Base-by-base conservation (phyloP, 2,797 vertebrate genomes). In the Microctenopoma lineatum region DNA sequence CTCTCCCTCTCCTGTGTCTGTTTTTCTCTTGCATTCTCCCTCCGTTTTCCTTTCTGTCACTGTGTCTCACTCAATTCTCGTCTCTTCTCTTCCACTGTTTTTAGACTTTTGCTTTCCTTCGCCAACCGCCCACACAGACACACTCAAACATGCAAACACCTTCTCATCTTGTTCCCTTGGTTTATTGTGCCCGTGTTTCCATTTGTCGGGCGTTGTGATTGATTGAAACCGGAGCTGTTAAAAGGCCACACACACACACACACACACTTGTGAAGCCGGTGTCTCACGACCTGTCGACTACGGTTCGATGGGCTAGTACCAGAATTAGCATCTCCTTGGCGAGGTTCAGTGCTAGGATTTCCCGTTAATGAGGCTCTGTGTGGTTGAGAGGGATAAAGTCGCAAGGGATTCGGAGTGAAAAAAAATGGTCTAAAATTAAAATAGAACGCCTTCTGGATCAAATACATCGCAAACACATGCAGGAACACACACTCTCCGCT, bases 211-310 rank as follows among this genome's bases (percentile, higher is more conserved):
- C 75, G 41, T 27, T 62, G 59, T 86, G 90, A 91, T 92, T 92
- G 73, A 78, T 64, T 89, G 87, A 90, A 94, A 94, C 90, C 16
- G 13, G 79, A 92, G 83, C 91, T 86, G 70, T 76, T 93, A 90
- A 85, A 85, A 92, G 88, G 90, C 81, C 91, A 84, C 85, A 88
- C 86, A 73, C 51, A 45, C 39, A 41, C 12, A 41, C 39, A 42
- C 36, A 41, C 39, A 41, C 73, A 3, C 68, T 70, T 36, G 27
- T 66, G 46, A 70, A 75, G 81, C 78, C 59, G 21, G 59, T 48
- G 61, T 90, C 85, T 87, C 81, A 60, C 74, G 46, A 83, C 73
- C 72, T 66, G 50, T 66, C 78, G 72, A 81, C 83, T 76, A 73
- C 34, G 79, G 87, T 89, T 90, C 83, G 82, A 90, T 90, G 84